These are phyloP conservation scores for Ditylenchus dipsaci DNA, from an alignment of 1,140 invertebrate genomes.

Conservation along the genomic window DNA sequence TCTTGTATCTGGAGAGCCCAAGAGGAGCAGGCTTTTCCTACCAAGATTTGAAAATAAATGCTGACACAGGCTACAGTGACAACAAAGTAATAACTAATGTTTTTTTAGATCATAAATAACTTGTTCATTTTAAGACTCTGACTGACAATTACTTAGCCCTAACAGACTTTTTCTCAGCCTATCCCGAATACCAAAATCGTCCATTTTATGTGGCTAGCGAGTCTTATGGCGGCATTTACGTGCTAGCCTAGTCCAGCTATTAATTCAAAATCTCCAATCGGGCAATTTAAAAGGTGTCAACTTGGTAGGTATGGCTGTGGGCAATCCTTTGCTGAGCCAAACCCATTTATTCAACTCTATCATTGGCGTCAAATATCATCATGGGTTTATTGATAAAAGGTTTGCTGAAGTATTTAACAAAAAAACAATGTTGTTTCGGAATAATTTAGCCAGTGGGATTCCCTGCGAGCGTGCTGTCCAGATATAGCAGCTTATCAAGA, in stretches of 20 bases:
- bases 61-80: neutral
- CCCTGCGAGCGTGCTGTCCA: neutral
- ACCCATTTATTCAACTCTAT: slow-evolving; percentile 44
- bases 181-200: slow-evolving; percentile 61
- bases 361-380: slow-evolving; percentile 42
- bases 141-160: slow-evolving; percentile 61
- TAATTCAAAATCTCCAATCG: too few relatives aligned
- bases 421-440: too few relatives aligned
- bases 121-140: slow-evolving; percentile 51
- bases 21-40: slow-evolving; percentile 65
- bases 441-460: neutral
- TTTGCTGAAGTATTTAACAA: too few relatives aligned
- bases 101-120: too few relatives aligned
- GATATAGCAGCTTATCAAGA: neutral
- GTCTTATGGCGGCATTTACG: too few relatives aligned
- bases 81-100: too few relatives aligned
- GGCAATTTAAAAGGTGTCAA: slow-evolving; percentile 38
- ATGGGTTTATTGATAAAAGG: slow-evolving; percentile 45
- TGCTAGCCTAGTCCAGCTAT: slow-evolving; percentile 62
- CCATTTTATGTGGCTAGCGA: slow-evolving; percentile 62
- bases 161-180: slow-evolving; percentile 62
- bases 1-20: slow-evolving; percentile 66
- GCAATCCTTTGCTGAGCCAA: slow-evolving; percentile 43
- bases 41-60: slow-evolving; percentile 13
- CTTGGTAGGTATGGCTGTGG: slow-evolving; percentile 47